A percentile compares a stretch with the other conserved stretches of the same genome.
These are phyloP conservation scores for Ichneumon xanthorius DNA, from an alignment of 2,888 invertebrate genomes.

Conservation along the genomic window DNA sequence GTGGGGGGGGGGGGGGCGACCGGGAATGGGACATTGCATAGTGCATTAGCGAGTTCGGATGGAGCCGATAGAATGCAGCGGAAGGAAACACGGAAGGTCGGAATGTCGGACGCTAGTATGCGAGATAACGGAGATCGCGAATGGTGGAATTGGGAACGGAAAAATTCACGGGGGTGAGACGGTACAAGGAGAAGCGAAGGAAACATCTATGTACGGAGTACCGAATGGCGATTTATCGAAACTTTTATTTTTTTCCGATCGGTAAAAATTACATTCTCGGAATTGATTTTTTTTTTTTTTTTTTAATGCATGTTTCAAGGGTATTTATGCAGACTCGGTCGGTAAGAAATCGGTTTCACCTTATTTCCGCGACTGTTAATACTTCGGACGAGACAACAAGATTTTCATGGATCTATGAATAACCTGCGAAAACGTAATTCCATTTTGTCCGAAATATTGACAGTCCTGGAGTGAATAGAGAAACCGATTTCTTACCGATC, in stretches of 20 bases:
- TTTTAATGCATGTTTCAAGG: no score
- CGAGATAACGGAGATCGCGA: slow-evolving; percentile 26
- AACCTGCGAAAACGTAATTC: no score
- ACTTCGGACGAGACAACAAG: no score
- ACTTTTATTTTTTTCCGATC: not conserved
- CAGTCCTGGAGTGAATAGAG: no score
- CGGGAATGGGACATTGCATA: slow-evolving; percentile 21
- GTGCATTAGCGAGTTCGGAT: slow-evolving; percentile 15
- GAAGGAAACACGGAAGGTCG: slow-evolving; percentile 39
- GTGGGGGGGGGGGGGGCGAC: not conserved
- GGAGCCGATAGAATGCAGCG: slow-evolving; percentile 19
- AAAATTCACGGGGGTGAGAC: slow-evolving; percentile 1
- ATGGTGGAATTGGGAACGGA: not conserved
- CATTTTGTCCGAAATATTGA: no score
- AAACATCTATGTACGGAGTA: not conserved
- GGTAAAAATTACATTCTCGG: no score
- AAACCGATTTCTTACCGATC: no score
- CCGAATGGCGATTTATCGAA: not conserved
- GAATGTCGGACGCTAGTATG: slow-evolving; percentile 14
- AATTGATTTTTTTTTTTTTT: no score
- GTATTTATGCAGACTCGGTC: no score
- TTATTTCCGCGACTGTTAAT: no score
- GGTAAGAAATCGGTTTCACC: no score
- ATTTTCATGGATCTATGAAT: no score
- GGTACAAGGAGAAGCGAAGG: not conserved